phyloP scores from a whole-genome alignment of 2,113 vertebrate species.

The Hepsetus odoe region DNA sequence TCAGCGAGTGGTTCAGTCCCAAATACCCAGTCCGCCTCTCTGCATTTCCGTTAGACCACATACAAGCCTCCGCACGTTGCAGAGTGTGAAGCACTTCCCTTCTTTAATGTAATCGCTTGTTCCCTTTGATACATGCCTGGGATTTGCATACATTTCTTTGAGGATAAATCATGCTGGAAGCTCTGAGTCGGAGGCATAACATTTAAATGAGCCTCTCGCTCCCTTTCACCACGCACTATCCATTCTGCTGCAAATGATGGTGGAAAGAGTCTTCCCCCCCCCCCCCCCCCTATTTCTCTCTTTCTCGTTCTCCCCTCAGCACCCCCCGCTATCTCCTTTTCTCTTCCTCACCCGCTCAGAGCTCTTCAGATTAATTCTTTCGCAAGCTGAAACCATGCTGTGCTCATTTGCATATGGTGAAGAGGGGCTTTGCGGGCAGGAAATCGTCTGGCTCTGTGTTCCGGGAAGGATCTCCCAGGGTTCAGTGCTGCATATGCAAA shows the following conservation, averaged over 20 bases:
- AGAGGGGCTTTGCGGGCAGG: slow-evolving; percentile 66
- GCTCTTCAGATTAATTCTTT: slow-evolving; percentile 72
- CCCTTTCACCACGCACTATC: slow-evolving; percentile 68
- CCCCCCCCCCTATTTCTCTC: slow-evolving; percentile 55
- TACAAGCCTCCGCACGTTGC: slow-evolving; percentile 28
- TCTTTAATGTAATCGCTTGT: slow-evolving; percentile 76
- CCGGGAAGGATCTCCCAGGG: slow-evolving; percentile 37
- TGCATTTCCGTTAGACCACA: slow-evolving; percentile 7
- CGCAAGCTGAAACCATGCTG: slow-evolving; percentile 70
- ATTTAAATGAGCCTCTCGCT: slow-evolving; percentile 77
- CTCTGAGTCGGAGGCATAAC: slow-evolving; percentile 73
- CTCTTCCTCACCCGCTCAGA: slow-evolving; percentile 60
- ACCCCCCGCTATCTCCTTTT: slow-evolving; percentile 31
- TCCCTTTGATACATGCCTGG: slow-evolving; percentile 70
- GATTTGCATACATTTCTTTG: slow-evolving; percentile 79
- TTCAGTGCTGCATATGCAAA: slow-evolving; percentile 48
- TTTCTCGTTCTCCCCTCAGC: background rate
- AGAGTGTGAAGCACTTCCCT: slow-evolving; percentile 55
- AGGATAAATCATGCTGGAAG: slow-evolving; percentile 75
- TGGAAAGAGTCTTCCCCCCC: slow-evolving; percentile 55
- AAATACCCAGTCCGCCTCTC: background rate
- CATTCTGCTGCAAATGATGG: slow-evolving; percentile 74
- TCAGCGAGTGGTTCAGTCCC: background rate
- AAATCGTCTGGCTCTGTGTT: slow-evolving; percentile 45
- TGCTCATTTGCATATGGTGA: slow-evolving; percentile 74